Evolutionary conservation across 2,113 vertebrate species (phyloP).

Genomic region (Panthera leo): DNA sequence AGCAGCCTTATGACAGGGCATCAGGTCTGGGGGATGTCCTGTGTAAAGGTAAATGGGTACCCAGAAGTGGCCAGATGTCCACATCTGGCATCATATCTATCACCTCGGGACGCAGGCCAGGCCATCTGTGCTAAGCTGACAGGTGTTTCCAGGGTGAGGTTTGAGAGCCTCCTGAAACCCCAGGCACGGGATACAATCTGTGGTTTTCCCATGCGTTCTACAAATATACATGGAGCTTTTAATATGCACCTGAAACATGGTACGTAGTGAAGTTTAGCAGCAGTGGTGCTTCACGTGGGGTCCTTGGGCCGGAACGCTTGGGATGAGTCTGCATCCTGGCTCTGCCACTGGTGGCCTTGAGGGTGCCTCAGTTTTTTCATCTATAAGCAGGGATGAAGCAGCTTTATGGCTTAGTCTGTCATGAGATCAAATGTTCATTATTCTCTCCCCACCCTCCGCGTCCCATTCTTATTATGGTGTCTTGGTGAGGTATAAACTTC

Average conservation of each 20-base stretch:
- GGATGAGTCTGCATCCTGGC: background rate
- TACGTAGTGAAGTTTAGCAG: background rate
- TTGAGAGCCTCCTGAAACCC: background rate
- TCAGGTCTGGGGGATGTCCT: conserved; percentile 52
- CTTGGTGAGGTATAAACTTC: background rate
- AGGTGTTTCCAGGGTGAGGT: background rate
- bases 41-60: background rate
- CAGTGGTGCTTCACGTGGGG: background rate
- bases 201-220: background rate
- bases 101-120: background rate
- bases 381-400: background rate
- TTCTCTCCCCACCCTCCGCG: background rate
- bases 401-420: background rate
- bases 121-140: background rate
- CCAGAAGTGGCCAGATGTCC: conserved; percentile 55
- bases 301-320: background rate
- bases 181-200: background rate
- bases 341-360: background rate
- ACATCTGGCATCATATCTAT: conserved; percentile 30
- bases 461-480: background rate
- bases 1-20: conserved; percentile 66
- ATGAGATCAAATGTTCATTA: background rate
- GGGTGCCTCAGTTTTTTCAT: background rate
- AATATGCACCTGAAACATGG: background rate
- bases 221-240: background rate